Evolutionary conservation across 2,888 invertebrate genomes (phyloP).

Genomic region (Orthosia cruda): DNA sequence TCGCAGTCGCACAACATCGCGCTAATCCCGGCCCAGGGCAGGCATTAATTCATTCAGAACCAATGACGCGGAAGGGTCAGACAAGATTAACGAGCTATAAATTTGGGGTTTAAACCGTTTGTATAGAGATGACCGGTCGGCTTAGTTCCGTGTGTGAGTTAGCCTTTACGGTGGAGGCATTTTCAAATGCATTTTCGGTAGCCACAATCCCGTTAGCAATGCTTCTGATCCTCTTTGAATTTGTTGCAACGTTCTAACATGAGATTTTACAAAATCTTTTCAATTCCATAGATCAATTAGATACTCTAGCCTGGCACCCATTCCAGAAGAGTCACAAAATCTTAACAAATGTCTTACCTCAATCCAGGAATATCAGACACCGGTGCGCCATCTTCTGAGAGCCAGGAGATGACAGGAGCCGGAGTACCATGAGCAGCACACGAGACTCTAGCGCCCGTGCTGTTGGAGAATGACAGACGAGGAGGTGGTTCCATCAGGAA

Average conservation of each 20-base stretch:
- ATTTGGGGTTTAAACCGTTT: conserved; percentile 70
- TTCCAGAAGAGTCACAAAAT: not conserved
- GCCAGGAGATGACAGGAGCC: conserved; percentile 94
- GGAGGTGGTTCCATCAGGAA: conserved; percentile 95
- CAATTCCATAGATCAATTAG: too few species aligned
- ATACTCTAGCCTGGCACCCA: too few species aligned
- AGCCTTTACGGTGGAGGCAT: not conserved
- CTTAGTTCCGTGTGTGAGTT: conserved; percentile 39
- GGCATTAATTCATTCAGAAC: conserved; percentile 75
- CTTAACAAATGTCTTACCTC: conserved; percentile 89
- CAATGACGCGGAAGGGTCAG: conserved; percentile 83
- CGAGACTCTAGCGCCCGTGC: conserved; percentile 94
- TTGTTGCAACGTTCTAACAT: not conserved
- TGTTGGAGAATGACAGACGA: conserved; percentile 95
- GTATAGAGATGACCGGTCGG: conserved; percentile 63
- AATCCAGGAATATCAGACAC: conserved; percentile 94
- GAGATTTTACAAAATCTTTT: not conserved
- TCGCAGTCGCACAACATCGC: conserved; percentile 62
- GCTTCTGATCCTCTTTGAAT: not conserved
- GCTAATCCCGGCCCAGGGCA: conserved; percentile 67
- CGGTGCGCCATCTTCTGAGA: conserved; percentile 94
- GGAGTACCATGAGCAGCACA: conserved; percentile 95
- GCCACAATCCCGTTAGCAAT: conserved; percentile 4
- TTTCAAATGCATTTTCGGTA: conserved; percentile 48
- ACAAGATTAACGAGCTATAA: conserved; percentile 80